Conservation (phyloP, 2,888 invertebrate species). For the Athalia rosae region DNA sequence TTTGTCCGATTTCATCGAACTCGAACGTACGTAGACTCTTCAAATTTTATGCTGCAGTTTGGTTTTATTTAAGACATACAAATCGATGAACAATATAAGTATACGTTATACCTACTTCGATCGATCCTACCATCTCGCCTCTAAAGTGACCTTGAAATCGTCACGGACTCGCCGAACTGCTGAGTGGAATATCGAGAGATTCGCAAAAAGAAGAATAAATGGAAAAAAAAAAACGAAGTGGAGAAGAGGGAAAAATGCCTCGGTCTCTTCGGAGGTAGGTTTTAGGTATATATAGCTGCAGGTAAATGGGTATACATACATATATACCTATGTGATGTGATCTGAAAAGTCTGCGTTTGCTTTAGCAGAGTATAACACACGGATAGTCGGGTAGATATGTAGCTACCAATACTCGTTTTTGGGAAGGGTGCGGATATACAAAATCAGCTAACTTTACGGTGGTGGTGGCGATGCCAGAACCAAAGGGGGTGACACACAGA, state of each 20-base stretch:
- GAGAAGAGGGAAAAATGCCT: slow-evolving; percentile 2
- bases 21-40: no score
- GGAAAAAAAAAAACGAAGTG: background rate
- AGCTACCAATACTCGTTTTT: background rate
- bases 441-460: background rate
- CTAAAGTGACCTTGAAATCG: slow-evolving; percentile 12
- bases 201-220: background rate
- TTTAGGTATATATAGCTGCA: slow-evolving; percentile 25
- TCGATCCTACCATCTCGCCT: background rate
- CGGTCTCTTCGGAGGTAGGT: slow-evolving; percentile 21
- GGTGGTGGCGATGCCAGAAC: background rate
- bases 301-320: slow-evolving; percentile 27
- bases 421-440: background rate
- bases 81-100: no score
- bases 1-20: no score
- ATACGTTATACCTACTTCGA: no score
- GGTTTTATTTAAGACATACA: no score
- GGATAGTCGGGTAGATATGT: background rate
- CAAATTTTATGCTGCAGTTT: no score
- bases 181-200: slow-evolving; percentile 31
- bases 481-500: slow-evolving; percentile 2
- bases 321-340: no score
- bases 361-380: background rate
- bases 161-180: slow-evolving; percentile 22
- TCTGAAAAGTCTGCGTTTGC: slow-evolving; percentile 23